Percentiles rank a stretch among this genome's conserved stretches.
Evolutionary conservation across 2,888 invertebrate genomes (phyloP).

Genomic region (Coenonympha glycerion): DNA sequence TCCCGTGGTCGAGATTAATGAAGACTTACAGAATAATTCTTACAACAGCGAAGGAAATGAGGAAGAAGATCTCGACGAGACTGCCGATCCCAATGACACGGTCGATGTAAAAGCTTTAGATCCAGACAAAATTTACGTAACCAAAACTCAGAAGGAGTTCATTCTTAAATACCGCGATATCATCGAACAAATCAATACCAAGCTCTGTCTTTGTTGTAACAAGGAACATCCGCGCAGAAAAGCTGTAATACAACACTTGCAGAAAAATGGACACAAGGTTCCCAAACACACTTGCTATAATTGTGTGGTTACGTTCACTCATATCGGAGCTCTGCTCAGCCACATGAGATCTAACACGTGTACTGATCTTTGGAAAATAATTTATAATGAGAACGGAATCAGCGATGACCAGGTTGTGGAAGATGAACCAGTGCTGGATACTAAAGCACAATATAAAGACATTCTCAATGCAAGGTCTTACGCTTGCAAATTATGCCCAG

Average conservation of each 20-base stretch:
- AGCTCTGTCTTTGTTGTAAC: constrained; percentile 67
- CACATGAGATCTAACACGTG: constrained; percentile 71
- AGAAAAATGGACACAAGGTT: constrained; percentile 74
- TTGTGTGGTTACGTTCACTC: constrained; percentile 76
- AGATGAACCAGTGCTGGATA: constrained; percentile 57
- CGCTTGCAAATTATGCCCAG: constrained; percentile 68
- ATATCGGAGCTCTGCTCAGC: constrained; percentile 69
- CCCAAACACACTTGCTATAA: constrained; percentile 79
- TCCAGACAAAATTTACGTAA: constrained; percentile 59
- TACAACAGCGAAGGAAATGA: constrained; percentile 56
- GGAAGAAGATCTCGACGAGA: constrained; percentile 49
- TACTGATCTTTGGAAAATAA: constrained; percentile 70
- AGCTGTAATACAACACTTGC: constrained; percentile 71
- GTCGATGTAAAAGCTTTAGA: constrained; percentile 52
- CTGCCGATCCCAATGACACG: constrained; percentile 45
- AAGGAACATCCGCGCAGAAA: constrained; percentile 68
- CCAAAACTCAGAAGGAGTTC: constrained; percentile 65
- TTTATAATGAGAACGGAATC: constrained; percentile 68
- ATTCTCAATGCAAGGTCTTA: constrained; percentile 71
- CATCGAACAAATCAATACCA: constrained; percentile 69
- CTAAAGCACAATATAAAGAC: constrained; percentile 66
- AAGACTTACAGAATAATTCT: constrained; percentile 57
- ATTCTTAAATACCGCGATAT: constrained; percentile 63
- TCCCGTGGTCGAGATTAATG: constrained; percentile 67
- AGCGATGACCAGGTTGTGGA: constrained; percentile 66